These are phyloP conservation scores for Dastarcus helophoroides DNA, from an alignment of 2,888 invertebrate genomes.

Conservation along the genomic window DNA sequence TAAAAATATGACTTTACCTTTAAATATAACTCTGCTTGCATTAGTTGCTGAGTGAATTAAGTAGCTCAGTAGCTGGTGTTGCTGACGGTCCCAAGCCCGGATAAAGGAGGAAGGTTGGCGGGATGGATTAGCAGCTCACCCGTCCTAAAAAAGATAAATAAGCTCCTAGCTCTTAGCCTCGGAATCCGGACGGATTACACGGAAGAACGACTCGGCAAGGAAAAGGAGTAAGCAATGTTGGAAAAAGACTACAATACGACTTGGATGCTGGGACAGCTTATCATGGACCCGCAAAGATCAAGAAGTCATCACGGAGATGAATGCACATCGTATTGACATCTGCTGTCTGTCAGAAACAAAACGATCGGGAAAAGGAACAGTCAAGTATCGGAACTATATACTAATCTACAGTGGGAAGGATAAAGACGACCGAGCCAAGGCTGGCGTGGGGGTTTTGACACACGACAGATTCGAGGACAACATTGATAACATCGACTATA, in stretches of 20 bases:
- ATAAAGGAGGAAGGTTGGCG: slow-evolving; percentile 13
- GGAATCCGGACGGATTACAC: slow-evolving; percentile 1
- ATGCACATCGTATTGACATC: slow-evolving; percentile 7
- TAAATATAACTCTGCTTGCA: too few species aligned
- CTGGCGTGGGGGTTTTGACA: slow-evolving; percentile 9
- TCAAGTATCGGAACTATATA: slow-evolving; percentile 8
- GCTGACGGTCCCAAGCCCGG: slow-evolving; percentile 13
- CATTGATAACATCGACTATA: slow-evolving; percentile 7
- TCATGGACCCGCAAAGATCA: slow-evolving; percentile 9
- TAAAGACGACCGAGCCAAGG: slow-evolving; percentile 8
- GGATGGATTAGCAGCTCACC: too few species aligned
- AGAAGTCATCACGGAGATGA: slow-evolving; percentile 8
- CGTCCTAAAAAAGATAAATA: too few species aligned
- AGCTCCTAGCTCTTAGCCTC: too few species aligned
- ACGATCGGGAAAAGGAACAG: slow-evolving; percentile 11
- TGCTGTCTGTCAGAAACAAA: slow-evolving; percentile 11
- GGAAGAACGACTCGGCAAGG: slow-evolving; percentile 2
- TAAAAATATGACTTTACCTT: too few species aligned
- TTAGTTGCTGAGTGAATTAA: slow-evolving; percentile 3
- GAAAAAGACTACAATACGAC: background rate
- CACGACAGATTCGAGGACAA: slow-evolving; percentile 8
- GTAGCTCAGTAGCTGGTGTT: slow-evolving; percentile 2
- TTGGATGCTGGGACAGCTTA: slow-evolving; percentile 6
- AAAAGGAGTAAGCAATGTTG: background rate
- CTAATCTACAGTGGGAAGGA: slow-evolving; percentile 8